Evolutionary conservation across 2,888 invertebrate genomes (phyloP).

Genomic region (Ceratothoa steindachneri): DNA sequence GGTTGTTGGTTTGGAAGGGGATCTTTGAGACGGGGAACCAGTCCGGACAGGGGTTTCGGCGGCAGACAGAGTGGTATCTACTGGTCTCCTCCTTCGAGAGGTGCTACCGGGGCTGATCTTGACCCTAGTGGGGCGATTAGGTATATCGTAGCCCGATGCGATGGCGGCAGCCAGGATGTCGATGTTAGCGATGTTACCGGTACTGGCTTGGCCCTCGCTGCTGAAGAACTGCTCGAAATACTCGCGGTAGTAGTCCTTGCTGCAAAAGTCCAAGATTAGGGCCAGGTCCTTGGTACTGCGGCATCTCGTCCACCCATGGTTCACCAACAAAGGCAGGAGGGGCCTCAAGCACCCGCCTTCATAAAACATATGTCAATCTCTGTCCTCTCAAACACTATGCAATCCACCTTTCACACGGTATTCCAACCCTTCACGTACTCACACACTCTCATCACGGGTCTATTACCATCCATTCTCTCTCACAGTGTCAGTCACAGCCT

Average conservation of each 20-base stretch:
- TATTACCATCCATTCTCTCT: not conserved
- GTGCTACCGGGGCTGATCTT: slow-evolving; percentile 7
- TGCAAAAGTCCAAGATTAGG: slow-evolving; percentile 25
- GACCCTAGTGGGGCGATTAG: slow-evolving; percentile 19
- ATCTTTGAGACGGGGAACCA: not conserved
- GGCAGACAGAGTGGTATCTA: not conserved
- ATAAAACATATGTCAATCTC: not conserved
- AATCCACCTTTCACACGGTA: not conserved
- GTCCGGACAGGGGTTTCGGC: not conserved
- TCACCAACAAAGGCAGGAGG: not conserved
- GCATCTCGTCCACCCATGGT: too few relatives aligned
- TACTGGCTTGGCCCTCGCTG: slow-evolving; percentile 14
- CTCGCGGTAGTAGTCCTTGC: slow-evolving; percentile 47
- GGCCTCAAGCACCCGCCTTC: not conserved
- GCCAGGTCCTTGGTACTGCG: not conserved
- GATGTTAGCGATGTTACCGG: slow-evolving; percentile 1
- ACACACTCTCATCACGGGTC: not conserved
- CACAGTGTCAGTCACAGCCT: too few relatives aligned
- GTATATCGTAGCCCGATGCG: slow-evolving; percentile 32
- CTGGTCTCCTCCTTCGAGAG: slow-evolving; percentile 7
- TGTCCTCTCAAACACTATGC: not conserved
- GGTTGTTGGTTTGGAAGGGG: too few relatives aligned
- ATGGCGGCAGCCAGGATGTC: slow-evolving; percentile 38
- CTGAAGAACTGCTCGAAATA: slow-evolving; percentile 43
- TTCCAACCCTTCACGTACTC: not conserved